Evolutionary conservation across 2,888 invertebrate species (phyloP).

Genomic region (Onthophagus sagittarius): DNA sequence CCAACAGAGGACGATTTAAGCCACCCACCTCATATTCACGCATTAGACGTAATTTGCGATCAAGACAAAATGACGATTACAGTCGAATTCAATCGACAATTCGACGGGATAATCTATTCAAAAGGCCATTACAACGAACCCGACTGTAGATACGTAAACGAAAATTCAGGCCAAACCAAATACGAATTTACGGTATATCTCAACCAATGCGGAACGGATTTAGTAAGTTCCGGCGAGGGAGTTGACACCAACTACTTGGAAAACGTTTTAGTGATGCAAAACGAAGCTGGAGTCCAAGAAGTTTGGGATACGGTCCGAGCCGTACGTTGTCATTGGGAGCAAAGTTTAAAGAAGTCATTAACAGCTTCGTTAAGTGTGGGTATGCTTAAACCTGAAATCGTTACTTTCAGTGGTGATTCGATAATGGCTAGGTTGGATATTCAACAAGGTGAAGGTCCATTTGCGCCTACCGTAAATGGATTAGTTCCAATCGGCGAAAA

Average conservation of each 20-base stretch:
- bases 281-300: conserved; percentile 70
- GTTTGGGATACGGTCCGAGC: conserved; percentile 77
- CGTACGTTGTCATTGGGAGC: conserved; percentile 79
- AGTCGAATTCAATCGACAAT: conserved; percentile 71
- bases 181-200: conserved; percentile 71
- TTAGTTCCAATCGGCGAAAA: conserved; percentile 77
- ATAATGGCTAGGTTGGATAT: conserved; percentile 76
- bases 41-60: conserved; percentile 71
- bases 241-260: conserved; percentile 76
- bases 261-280: conserved; percentile 72
- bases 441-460: conserved; percentile 72
- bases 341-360: conserved; percentile 70
- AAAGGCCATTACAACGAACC: conserved; percentile 68
- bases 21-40: conserved; percentile 74
- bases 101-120: conserved; percentile 76
- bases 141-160: conserved; percentile 69
- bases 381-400: conserved; percentile 74
- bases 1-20: conserved; percentile 55
- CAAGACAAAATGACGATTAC: conserved; percentile 81
- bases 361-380: conserved; percentile 73
- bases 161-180: conserved; percentile 65
- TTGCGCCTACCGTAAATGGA: conserved; percentile 70
- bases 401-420: conserved; percentile 82
- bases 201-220: conserved; percentile 75
- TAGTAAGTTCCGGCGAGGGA: conserved; percentile 72